These are phyloP conservation scores for Latheticus oryzae DNA, from an alignment of 2,888 invertebrate species.

Conservation along the genomic window DNA sequence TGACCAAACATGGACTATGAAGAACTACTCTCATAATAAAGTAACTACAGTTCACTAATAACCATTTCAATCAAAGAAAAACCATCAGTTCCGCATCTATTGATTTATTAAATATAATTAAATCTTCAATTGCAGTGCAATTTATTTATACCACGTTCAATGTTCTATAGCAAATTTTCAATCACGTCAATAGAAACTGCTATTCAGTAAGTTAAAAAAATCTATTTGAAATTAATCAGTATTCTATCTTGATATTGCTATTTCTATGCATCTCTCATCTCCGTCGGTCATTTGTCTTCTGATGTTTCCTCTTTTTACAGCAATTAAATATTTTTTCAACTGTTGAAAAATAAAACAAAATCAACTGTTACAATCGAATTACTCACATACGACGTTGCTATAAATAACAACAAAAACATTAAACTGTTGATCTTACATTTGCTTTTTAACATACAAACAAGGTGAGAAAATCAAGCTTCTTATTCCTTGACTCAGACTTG, in stretches of 20 bases:
- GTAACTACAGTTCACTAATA: not conserved
- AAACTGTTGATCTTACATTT: constrained; percentile 13
- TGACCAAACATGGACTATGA: constrained; percentile 15
- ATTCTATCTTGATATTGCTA: constrained; percentile 11
- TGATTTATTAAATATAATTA: constrained; percentile 17
- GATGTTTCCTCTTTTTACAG: constrained; percentile 5
- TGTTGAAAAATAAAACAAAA: constrained; percentile 15
- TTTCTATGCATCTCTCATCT: constrained; percentile 5
- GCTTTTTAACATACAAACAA: constrained; percentile 22
- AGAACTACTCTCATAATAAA: not conserved
- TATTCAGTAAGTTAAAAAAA: constrained; percentile 16
- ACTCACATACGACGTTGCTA: constrained; percentile 11
- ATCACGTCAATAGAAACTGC: constrained; percentile 18
- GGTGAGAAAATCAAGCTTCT: constrained; percentile 5
- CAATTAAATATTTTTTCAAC: constrained; percentile 13
- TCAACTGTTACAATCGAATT: constrained; percentile 15
- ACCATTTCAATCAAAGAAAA: constrained; percentile 3
- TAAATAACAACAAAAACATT: constrained; percentile 20
- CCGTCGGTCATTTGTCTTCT: constrained; percentile 9
- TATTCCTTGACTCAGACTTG: not conserved
- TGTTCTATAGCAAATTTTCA: constrained; percentile 23
- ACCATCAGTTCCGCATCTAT: not conserved
- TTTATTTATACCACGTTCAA: constrained; percentile 16
- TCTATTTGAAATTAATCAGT: constrained; percentile 5
- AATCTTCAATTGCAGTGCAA: constrained; percentile 8